These are phyloP conservation scores for Aviceda subcristata DNA, from an alignment of 2,113 vertebrate genomes.

Conservation along the genomic window DNA sequence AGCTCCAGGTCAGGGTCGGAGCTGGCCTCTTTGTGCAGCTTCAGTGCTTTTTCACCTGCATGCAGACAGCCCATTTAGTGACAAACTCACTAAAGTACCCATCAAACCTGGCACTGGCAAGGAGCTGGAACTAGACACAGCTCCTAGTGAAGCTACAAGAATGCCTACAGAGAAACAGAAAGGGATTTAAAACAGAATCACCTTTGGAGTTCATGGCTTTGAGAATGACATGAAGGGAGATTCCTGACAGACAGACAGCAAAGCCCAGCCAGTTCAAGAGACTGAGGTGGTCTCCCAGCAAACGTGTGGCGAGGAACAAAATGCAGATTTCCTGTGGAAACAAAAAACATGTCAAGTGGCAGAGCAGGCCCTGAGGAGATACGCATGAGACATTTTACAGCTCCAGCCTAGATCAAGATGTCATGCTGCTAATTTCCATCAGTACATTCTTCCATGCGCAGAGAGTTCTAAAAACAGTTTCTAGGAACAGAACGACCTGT, in stretches of 20 bases:
- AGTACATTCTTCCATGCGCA: neutral
- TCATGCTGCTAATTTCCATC: neutral
- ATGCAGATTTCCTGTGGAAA: constrained; percentile 86
- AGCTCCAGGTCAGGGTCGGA: constrained; percentile 80
- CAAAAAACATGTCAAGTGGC: neutral
- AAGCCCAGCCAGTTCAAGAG: constrained; percentile 91
- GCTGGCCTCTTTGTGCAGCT: constrained; percentile 63
- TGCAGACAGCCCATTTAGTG: neutral
- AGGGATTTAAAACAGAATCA: constrained; percentile 43
- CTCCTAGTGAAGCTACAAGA: neutral
- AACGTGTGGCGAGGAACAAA: constrained; percentile 81
- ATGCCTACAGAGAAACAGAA: neutral
- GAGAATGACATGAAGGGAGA: constrained; percentile 87
- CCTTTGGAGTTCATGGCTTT: constrained; percentile 86
- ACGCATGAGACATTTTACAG: neutral
- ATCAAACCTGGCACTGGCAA: neutral
- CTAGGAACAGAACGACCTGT: neutral
- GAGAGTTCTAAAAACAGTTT: neutral
- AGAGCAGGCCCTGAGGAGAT: neutral
- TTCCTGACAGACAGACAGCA: constrained; percentile 86
- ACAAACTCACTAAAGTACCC: neutral
- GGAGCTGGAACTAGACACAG: neutral
- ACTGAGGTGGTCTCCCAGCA: constrained; percentile 87
- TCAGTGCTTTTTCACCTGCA: constrained; percentile 55
- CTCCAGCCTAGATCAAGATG: neutral